Evolutionary conservation across 2,113 vertebrate genomes (phyloP), one percentile per base, ranked within the genome.

Genomic region (Gambusia holbrooki): DNA sequence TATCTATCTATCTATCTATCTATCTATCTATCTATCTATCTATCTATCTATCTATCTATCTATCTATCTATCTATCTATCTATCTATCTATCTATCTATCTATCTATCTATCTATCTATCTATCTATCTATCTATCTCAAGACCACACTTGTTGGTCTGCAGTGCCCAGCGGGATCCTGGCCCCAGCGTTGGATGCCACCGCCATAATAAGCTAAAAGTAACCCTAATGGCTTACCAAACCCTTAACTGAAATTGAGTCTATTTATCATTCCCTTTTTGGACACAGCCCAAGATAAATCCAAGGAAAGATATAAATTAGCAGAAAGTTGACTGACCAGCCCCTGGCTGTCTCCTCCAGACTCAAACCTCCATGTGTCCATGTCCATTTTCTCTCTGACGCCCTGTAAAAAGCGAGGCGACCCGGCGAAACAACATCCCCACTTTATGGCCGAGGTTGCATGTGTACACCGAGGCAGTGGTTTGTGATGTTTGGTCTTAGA

Each of bases 241-340:
- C 35, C 35, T 19, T 19, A 27, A 30, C 22, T n/a, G 15, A 15
- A 27, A 28, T 74, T 33, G 28, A 71, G 62, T 37, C 73, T 70
- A 66, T 85, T 79, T 77, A 62, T 81, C 62, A 70, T 86, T 81
- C 69, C 79, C 71, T 65, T 78, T 78, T 74, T 88, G 82, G 86
- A 76, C 29, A 61, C 30, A 64, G 79, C 69, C 78, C 80, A 86
- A 83, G 4, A 79, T 60, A 85, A 86, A 83, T 85, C 51, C 17
- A 51, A 45, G 61, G 69, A 85, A 83, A 81, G 79, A 66, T 77
- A 80, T 73, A 87, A 81, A 87, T 88, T 82, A 81, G 75, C 74
- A 80, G 54, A 75, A 84, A 73, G 72, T 83, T 81, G 77, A 77
- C 54, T 42, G 32, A 66, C 15, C 72, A 73, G 84, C 87, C 83